Evolutionary conservation across 2,113 vertebrate species (phyloP).

Genomic region (Bubo scandiacus): DNA sequence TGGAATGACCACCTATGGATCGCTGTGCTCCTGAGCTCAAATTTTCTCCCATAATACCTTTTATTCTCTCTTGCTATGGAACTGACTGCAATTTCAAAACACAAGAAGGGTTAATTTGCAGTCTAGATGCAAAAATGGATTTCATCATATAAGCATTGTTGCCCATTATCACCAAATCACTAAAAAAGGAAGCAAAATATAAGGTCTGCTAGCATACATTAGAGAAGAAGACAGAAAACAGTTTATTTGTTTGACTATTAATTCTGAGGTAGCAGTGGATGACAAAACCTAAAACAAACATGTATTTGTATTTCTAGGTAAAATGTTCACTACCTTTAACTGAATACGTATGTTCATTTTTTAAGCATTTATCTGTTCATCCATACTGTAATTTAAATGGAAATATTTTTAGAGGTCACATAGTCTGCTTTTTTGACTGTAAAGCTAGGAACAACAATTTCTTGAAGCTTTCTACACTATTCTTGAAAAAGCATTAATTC

Average conservation of each 20-base stretch:
- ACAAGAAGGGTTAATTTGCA: not conserved
- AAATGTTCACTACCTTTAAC: not conserved
- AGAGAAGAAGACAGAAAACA: not conserved
- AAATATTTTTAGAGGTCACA: conserved; percentile 43
- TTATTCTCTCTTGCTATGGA: not conserved
- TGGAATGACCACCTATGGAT: not conserved
- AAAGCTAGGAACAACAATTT: not conserved
- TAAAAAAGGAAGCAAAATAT: not conserved
- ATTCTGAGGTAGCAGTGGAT: not conserved
- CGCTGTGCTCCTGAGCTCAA: not conserved
- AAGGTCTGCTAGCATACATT: not conserved
- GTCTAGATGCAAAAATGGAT: not conserved
- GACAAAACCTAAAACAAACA: not conserved
- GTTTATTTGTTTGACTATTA: not conserved
- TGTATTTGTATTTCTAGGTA: not conserved
- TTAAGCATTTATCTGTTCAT: conserved; percentile 17
- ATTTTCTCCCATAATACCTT: not conserved
- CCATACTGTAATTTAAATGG: conserved; percentile 6
- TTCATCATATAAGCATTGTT: not conserved
- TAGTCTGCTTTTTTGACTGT: not conserved
- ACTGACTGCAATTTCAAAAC: not conserved
- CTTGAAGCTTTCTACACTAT: not conserved
- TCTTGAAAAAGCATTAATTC: not conserved
- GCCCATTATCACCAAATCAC: not conserved
- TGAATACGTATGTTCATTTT: not conserved